These are phyloP conservation scores for Natrix natrix DNA, from an alignment of 2,797 vertebrate species.

Conservation along the genomic window DNA sequence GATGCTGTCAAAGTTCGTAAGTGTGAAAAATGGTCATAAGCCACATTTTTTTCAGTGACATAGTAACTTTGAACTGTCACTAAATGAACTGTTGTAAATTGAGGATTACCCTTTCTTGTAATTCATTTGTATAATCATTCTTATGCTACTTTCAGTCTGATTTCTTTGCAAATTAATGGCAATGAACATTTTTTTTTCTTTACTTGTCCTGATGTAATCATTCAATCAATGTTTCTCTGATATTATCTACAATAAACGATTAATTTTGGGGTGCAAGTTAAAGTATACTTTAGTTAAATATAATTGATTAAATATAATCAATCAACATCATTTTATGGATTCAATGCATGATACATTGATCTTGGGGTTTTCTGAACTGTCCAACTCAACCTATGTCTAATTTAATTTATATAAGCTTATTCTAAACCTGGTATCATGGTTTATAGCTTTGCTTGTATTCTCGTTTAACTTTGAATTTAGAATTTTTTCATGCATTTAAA, in stretches of 20 bases:
- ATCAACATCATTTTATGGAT: not conserved
- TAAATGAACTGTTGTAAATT: too few relatives aligned
- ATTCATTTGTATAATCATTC: not conserved
- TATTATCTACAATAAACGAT: not conserved
- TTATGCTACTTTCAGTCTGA: not conserved
- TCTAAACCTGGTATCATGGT: not conserved
- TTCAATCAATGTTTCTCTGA: not conserved
- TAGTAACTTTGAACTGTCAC: too few relatives aligned
- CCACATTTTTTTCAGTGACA: too few relatives aligned
- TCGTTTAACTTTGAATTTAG: not conserved
- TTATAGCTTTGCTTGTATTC: not conserved
- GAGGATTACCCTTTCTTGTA: not conserved
- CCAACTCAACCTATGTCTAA: not conserved
- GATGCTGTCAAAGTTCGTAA: too few relatives aligned
- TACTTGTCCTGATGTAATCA: not conserved
- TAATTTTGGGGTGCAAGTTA: not conserved
- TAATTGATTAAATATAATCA: not conserved
- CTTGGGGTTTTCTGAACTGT: not conserved
- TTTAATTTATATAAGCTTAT: not conserved
- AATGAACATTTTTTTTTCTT: not conserved
- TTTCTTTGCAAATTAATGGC: not conserved
- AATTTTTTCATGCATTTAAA: not conserved
- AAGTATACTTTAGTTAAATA: not conserved
- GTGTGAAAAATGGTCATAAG: too few relatives aligned
- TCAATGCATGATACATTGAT: not conserved